Conservation (phyloP, 2,797 vertebrate genomes). For the Anomalospiza imberbis region DNA sequence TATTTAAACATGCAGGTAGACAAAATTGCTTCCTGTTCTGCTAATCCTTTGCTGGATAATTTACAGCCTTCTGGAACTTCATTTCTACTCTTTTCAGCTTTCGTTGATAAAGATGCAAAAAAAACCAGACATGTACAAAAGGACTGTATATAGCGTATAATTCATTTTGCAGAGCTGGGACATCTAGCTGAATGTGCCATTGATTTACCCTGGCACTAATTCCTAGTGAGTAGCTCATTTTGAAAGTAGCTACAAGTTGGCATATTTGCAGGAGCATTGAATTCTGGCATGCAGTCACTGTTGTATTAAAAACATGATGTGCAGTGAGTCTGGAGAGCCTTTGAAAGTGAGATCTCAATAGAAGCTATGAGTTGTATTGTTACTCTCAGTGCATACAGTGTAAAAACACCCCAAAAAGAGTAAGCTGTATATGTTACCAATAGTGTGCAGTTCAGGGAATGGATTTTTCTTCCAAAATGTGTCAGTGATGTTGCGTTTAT, state of each 20-base stretch:
- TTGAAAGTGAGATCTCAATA: constrained; percentile 50
- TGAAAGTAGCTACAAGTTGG: constrained; percentile 59
- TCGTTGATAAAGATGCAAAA: constrained; percentile 42
- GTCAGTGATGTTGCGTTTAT: background rate
- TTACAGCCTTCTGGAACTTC: constrained; percentile 43
- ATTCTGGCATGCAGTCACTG: constrained; percentile 37
- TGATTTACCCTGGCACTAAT: constrained; percentile 66
- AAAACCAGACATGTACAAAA: constrained; percentile 34
- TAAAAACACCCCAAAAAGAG: background rate
- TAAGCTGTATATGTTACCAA: background rate
- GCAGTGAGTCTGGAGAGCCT: constrained; percentile 20
- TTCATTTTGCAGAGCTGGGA: constrained; percentile 43
- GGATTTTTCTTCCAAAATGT: constrained; percentile 13
- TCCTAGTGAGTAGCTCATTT: constrained; percentile 53
- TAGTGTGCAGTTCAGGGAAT: background rate
- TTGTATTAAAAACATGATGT: constrained; percentile 56
- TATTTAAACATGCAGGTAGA: constrained; percentile 2
- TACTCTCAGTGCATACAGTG: background rate
- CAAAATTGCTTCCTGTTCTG: background rate
- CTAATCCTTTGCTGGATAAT: constrained; percentile 31
- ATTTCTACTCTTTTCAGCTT: constrained; percentile 41
- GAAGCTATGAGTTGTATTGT: constrained; percentile 29
- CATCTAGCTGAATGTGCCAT: constrained; percentile 63
- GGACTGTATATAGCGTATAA: constrained; percentile 54
- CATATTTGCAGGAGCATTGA: constrained; percentile 53